These are phyloP conservation scores for Oscheius sp. DNA, from an alignment of 1,140 invertebrate genomes.

Conservation along the genomic window DNA sequence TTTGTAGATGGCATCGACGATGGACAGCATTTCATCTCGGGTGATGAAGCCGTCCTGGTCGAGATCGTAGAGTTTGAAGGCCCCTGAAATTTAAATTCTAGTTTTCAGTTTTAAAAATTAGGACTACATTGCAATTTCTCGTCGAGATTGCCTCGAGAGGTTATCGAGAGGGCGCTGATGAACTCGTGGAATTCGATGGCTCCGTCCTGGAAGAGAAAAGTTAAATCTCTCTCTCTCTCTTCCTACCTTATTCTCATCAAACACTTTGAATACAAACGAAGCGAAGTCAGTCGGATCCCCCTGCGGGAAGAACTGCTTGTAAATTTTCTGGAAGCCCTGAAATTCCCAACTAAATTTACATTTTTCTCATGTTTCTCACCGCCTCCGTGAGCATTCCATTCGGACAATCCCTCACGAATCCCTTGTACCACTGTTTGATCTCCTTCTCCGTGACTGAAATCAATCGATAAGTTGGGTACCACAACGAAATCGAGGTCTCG, in stretches of 20 bases:
- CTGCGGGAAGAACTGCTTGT: constrained; percentile 97
- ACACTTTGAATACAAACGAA: constrained; percentile 91
- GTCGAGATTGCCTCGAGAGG: constrained; percentile 89
- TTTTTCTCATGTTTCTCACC: constrained; percentile 18
- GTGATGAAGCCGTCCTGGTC: constrained; percentile 98
- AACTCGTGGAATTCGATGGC: constrained; percentile 97
- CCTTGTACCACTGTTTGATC: constrained; percentile 61
- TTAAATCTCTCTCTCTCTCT: constrained; percentile 63
- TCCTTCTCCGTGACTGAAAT: constrained; percentile 60
- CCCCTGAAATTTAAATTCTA: constrained; percentile 41
- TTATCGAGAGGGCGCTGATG: constrained; percentile 88
- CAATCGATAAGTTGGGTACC: background rate
- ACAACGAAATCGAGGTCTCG: background rate
- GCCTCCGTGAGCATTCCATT: constrained; percentile 62
- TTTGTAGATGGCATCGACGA: constrained; percentile 96
- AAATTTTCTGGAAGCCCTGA: constrained; percentile 96
- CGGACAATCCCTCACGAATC: constrained; percentile 60
- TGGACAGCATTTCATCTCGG: constrained; percentile 95
- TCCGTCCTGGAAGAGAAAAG: constrained; percentile 73
- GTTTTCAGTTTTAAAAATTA: background rate
- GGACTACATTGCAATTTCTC: constrained; percentile 89
- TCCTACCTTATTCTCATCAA: constrained; percentile 91
- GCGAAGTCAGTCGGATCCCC: constrained; percentile 92
- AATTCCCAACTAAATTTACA: constrained; percentile 9
- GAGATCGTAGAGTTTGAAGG: constrained; percentile 85